Evolutionary conservation across 2,888 invertebrate species (phyloP), one percentile per base, ranked within the genome.

Genomic region (Drosophila neotestacea): DNA sequence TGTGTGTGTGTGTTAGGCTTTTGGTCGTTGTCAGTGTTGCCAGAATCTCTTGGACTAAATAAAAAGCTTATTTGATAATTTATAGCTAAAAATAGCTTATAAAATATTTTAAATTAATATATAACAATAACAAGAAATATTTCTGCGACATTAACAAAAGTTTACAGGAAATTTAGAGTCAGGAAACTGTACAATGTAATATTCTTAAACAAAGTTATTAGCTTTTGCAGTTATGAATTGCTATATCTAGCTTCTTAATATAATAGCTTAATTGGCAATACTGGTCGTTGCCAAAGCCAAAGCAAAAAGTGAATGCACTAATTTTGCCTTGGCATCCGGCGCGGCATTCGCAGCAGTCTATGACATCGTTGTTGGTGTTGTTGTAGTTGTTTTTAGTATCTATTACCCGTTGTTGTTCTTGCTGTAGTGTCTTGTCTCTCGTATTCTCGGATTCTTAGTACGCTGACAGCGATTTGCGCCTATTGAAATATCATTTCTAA

Each of bases 271-370:
- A 22, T 22, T 22, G 22, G 3, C 22, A 22, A 22, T 22, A 22
- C 22, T 77, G 52, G 63, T 27, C 56, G 76, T 63, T 71, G 66
- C 55, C 73, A 78, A 79, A 81, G 81, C 78, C 80, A 70, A 73
- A 78, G 78, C 86, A 70, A 90, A 89, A 91, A 90, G 90, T 90
- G 90, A 90, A 90, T 90, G 90, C 90, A 90, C 91, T 88, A 88
- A 88, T 89, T 88, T 90, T 82, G 88, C 90, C 91, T 90, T 90
- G 90, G 91, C 91, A 90, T 87, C 91, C 85, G 90, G 75, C 85
- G 76, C 74, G 77, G 83, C 85, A 86, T 81, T 82, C 84, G 81
- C 44, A 34, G 85, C 71, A 74, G 74, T 68, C 76, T 64, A 69
- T 70, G 74, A 74, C 68, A 74, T 75, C 70, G 79, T 58, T 75